Conservation (phyloP, 2,888 invertebrate genomes). For the Epicampocera succincta region DNA sequence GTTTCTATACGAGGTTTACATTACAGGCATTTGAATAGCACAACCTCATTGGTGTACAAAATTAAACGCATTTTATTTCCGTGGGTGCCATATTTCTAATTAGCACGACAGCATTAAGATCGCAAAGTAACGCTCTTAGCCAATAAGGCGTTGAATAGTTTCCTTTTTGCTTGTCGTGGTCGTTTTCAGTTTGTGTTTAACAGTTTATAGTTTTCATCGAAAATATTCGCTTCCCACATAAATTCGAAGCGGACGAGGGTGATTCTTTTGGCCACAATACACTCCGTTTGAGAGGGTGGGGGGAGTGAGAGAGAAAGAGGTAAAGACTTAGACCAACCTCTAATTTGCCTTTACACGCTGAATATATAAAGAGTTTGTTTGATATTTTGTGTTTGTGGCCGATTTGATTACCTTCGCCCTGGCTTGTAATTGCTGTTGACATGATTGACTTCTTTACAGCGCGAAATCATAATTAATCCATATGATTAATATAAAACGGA, state of each 20-base stretch:
- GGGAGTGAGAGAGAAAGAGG: too few relatives aligned
- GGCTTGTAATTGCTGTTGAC: constrained; percentile 53
- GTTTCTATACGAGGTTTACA: too few relatives aligned
- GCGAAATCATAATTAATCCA: constrained; percentile 61
- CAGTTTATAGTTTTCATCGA: background rate
- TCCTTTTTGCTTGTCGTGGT: constrained; percentile 18
- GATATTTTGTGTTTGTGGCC: constrained; percentile 2
- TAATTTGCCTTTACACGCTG: too few relatives aligned
- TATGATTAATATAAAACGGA: constrained; percentile 81
- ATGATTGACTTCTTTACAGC: constrained; percentile 54
- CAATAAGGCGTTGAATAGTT: constrained; percentile 10
- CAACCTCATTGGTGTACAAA: too few relatives aligned
- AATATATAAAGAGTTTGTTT: too few relatives aligned
- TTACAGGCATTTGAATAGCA: too few relatives aligned
- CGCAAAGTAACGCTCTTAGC: constrained; percentile 2
- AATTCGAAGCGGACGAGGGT: background rate
- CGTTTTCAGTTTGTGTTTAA: background rate
- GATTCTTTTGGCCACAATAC: too few relatives aligned
- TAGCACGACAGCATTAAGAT: background rate
- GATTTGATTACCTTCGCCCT: background rate
- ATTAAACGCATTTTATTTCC: too few relatives aligned
- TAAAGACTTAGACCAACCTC: too few relatives aligned
- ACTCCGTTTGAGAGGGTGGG: too few relatives aligned
- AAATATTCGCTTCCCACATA: constrained; percentile 22
- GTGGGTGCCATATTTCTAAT: too few relatives aligned